Conservation (phyloP, 2,113 vertebrate species). For the Pomatostomus ruficeps region DNA sequence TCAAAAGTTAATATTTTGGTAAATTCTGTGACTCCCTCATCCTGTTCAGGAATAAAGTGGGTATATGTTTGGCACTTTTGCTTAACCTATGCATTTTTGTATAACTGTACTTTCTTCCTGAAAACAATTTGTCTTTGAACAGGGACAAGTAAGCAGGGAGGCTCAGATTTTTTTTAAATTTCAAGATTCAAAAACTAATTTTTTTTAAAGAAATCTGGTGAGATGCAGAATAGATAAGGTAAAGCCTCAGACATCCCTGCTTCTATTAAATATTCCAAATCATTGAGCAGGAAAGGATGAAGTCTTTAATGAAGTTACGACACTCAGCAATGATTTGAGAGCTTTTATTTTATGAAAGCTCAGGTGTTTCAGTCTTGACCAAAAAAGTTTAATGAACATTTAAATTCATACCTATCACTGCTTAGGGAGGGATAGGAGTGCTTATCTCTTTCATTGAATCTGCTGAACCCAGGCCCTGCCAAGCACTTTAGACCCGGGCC, state of each 20-base stretch:
- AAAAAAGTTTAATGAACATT: neutral
- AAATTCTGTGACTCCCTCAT: neutral
- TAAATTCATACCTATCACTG: neutral
- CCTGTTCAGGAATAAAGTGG: neutral
- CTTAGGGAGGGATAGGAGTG: neutral
- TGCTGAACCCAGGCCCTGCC: neutral
- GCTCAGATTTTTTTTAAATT: too few relatives aligned
- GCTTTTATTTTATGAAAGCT: neutral
- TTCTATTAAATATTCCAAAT: neutral
- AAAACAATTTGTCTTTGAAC: neutral
- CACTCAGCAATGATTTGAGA: neutral
- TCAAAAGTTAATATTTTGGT: neutral
- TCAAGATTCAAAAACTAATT: too few relatives aligned
- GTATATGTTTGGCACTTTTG: neutral
- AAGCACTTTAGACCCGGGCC: neutral
- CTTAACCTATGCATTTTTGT: neutral
- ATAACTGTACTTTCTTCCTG: neutral
- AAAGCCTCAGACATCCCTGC: neutral
- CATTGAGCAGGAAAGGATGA: neutral
- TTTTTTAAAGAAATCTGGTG: neutral
- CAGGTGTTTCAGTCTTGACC: neutral
- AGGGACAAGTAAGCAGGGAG: neutral
- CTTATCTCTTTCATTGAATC: neutral
- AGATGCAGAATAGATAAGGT: neutral
- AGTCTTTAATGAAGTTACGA: neutral